Base-by-base conservation (phyloP, 2,797 vertebrate genomes). In the Acanthurus leucopareius region DNA sequence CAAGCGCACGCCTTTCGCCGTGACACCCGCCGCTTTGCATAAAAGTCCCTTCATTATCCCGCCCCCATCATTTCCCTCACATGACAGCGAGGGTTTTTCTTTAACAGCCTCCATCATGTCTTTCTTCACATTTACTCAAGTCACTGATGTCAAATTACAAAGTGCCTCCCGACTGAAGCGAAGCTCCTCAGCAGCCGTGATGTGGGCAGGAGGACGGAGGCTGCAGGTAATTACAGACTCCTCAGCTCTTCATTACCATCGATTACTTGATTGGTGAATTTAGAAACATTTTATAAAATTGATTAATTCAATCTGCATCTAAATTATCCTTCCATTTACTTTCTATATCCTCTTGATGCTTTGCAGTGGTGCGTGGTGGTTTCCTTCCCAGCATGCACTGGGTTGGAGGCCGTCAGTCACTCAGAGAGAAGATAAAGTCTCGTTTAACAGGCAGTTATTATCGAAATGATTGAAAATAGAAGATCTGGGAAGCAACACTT, bases 21-120 rank as follows among this genome's bases (percentile, higher is more conserved):
- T 77, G 82, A 83, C 85, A 77, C 75, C 56, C 82, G 60, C 60
- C 15, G 40, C 77, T 88, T 86, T 79, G 38, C 38, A 38, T 38
- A 38, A 38, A 38, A 38, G 38, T 38, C 83, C 82, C 76, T 82
- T 80, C 85, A 88, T 88, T 89, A 87, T 73, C 73, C 84, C 81
- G 13, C 87, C 87, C 72, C 71, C 72, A 17, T 85, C 85, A 57
- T 79, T 78, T 82, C 69, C 45, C 69, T 76, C 58, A 17, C 75
- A 76, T 64, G 86, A 75, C 79, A 77, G 78, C 13, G 1, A 60
- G 40, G 62, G 45, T 20, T 73, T 75, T 54, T 62, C 82, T 77
- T 70, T 59, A 42, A 47, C 68, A 70, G 79, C 80, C 77, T 73
- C 54, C 75, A n/a, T 67, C 71, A 35, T 14, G 56, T 73, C 80